phyloP scores from a whole-genome alignment of 2,888 invertebrate species.

The Brachynemurus nebulosus region DNA sequence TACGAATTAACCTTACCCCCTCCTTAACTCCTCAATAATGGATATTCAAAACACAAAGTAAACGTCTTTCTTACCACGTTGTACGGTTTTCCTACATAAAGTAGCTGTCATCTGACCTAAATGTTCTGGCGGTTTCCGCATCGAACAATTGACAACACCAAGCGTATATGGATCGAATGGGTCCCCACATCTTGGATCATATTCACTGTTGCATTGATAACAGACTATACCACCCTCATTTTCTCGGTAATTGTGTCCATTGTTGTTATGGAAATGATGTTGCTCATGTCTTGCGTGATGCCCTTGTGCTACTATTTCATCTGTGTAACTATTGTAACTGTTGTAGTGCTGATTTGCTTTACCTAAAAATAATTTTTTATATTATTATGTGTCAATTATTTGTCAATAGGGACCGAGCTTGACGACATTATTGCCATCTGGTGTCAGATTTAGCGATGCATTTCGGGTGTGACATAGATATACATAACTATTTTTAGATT shows the following conservation, averaged over 20 bases:
- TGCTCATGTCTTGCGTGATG: slow-evolving; percentile 8
- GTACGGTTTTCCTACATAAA: slow-evolving; percentile 60
- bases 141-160: slow-evolving; percentile 71
- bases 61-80: slow-evolving; percentile 31
- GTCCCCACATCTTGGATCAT: slow-evolving; percentile 78
- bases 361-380: too few relatives aligned
- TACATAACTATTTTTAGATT: too few relatives aligned
- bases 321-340: background rate
- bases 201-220: slow-evolving; percentile 84
- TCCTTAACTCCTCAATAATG: too few relatives aligned
- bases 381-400: too few relatives aligned
- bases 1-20: too few relatives aligned
- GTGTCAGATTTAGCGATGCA: too few relatives aligned
- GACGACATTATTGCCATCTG: too few relatives aligned
- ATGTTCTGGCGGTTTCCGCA: slow-evolving; percentile 56
- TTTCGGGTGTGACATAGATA: too few relatives aligned
- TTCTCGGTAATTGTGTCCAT: background rate
- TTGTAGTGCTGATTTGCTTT: slow-evolving; percentile 3
- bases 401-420: too few relatives aligned
- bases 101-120: slow-evolving; percentile 39
- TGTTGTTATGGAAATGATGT: background rate
- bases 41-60: too few relatives aligned
- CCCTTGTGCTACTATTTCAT: background rate
- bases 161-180: slow-evolving; percentile 76
- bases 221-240: slow-evolving; percentile 41